Percentiles rank a stretch among this genome's conserved stretches.
Conservation (phyloP, 2,113 vertebrate species). For the Tringa solitaria region DNA sequence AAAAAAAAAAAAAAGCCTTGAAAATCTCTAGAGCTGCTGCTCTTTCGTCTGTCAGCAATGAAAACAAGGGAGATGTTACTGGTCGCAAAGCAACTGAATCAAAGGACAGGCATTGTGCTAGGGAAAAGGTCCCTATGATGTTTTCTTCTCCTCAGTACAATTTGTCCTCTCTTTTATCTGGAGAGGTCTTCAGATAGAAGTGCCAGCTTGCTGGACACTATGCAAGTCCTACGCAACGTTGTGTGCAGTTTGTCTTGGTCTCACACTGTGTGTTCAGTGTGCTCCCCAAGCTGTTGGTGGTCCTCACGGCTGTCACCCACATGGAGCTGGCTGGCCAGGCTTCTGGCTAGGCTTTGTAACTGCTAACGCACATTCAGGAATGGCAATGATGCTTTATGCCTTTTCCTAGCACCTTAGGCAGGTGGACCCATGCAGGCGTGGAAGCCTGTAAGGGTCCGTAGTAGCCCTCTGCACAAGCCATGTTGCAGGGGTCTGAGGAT, state of each 20-base stretch:
- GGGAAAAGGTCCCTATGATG: not conserved
- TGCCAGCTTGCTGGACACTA: not conserved
- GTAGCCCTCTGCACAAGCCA: not conserved
- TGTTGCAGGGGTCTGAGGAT: not conserved
- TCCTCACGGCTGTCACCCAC: not conserved
- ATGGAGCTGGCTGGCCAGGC: not conserved
- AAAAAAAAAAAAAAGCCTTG: conserved; percentile 16
- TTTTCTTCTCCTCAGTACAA: not conserved
- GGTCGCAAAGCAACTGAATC: not conserved
- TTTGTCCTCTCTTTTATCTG: not conserved
- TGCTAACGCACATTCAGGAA: fast-evolving
- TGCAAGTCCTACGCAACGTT: fast-evolving
- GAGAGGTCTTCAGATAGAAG: not conserved
- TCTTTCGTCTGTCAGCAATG: conserved; percentile 25
- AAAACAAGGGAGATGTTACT: conserved; percentile 4
- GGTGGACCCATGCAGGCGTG: not conserved
- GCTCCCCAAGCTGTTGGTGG: not conserved
- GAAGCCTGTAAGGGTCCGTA: not conserved
- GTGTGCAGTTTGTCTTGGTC: not conserved
- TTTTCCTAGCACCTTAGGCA: not conserved
- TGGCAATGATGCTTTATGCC: not conserved
- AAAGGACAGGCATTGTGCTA: not conserved
- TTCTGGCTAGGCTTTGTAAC: not conserved
- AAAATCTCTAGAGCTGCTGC: conserved; percentile 13
- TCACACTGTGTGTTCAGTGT: not conserved